Conservation (phyloP, 2,797 vertebrate species). For the Lindbergichthys nudifrons region DNA sequence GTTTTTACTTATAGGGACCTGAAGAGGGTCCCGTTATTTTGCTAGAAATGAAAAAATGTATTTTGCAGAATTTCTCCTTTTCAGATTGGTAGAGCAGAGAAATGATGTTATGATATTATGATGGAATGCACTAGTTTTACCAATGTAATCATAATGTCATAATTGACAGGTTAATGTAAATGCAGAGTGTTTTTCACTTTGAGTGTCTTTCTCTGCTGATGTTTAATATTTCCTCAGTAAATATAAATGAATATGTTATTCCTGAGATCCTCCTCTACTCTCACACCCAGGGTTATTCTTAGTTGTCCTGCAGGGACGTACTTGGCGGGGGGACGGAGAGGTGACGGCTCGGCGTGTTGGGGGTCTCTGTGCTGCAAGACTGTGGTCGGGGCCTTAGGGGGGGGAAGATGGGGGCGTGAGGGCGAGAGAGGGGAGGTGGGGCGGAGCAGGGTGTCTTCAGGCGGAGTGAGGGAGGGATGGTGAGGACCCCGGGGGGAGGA, state of each 20-base stretch:
- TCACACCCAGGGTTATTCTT: not conserved
- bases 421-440: constrained; percentile 87
- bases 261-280: not conserved
- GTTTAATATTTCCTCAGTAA: no score
- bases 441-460: constrained; percentile 88
- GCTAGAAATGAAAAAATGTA: not conserved
- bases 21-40: not conserved
- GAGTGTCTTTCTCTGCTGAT: no score
- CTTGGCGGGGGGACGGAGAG: constrained; percentile 84
- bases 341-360: constrained; percentile 72
- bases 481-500: constrained; percentile 89
- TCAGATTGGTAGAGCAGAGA: no score
- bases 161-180: not conserved
- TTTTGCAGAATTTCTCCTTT: no score
- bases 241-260: no score
- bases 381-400: constrained; percentile 79
- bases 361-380: constrained; percentile 68
- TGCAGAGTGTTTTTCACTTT: not conserved
- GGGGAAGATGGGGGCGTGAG: constrained; percentile 82
- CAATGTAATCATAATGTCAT: not conserved
- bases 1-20: not conserved
- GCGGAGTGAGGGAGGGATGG: constrained; percentile 91
- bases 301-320: constrained; percentile 55
- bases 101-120: not conserved
- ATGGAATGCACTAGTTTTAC: not conserved